Percentiles rank a stretch among this genome's conserved stretches.
Evolutionary conservation across 2,113 vertebrate genomes (phyloP).

Genomic region (Nannospalax galili): DNA sequence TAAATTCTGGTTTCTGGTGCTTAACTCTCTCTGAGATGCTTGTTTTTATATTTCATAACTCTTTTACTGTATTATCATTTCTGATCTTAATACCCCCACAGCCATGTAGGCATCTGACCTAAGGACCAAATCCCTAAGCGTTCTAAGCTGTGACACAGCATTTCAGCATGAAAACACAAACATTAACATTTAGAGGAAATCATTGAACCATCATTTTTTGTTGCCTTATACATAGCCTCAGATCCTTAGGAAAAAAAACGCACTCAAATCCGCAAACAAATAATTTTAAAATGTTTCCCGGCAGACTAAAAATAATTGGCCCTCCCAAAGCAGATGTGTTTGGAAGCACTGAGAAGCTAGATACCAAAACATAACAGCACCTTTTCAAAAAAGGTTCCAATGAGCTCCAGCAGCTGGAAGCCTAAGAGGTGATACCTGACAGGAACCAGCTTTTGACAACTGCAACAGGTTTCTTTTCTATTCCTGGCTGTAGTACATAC

Average conservation of each 20-base stretch:
- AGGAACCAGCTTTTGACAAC: constrained; percentile 17
- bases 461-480: background rate
- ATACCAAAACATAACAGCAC: constrained; percentile 59
- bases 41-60: background rate
- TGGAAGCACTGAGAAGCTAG: constrained; percentile 56
- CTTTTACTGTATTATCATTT: background rate
- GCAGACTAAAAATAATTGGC: constrained; percentile 75
- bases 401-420: constrained; percentile 35
- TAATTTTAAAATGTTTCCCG: constrained; percentile 63
- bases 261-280: constrained; percentile 49
- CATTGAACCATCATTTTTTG: background rate
- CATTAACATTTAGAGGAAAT: constrained; percentile 15
- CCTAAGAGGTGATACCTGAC: background rate
- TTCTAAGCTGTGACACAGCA: background rate
- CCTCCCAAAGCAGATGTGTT: constrained; percentile 52
- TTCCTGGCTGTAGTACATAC: background rate
- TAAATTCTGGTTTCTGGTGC: background rate
- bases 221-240: background rate
- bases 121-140: background rate
- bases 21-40: background rate
- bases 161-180: constrained; percentile 16
- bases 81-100: background rate
- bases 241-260: constrained; percentile 48
- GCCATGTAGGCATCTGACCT: background rate
- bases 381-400: constrained; percentile 48